Conservation (phyloP, 1,140 invertebrate genomes). For the Eriocheir sinensis region DNA sequence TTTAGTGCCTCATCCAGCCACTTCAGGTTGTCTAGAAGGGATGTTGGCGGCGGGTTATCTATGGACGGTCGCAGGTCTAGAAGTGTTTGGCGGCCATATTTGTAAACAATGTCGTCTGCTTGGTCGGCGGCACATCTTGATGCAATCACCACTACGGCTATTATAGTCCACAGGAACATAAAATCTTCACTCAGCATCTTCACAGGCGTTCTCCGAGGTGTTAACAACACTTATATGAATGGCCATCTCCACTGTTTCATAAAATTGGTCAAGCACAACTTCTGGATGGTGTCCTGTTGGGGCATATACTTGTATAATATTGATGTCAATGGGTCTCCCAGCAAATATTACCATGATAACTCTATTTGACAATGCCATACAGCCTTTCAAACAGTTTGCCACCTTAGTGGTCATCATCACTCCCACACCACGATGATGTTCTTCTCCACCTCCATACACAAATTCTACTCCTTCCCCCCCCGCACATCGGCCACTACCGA, state of each 20-base stretch:
- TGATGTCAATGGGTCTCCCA: background rate
- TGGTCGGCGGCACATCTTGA: background rate
- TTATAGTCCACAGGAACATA: slow-evolving; percentile 13
- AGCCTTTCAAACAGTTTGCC: background rate
- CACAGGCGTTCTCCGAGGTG: background rate
- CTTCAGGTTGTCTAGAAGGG: slow-evolving; percentile 23
- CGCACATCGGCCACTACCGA: background rate
- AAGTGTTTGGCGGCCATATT: slow-evolving; percentile 20
- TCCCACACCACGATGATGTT: slow-evolving; percentile 5
- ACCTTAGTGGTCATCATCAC: background rate
- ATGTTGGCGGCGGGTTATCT: slow-evolving; percentile 17
- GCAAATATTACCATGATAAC: background rate
- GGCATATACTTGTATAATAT: background rate
- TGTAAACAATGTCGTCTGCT: background rate
- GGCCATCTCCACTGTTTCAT: background rate
- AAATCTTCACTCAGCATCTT: background rate
- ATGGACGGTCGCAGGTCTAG: background rate
- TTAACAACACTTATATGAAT: background rate
- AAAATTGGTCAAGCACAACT: background rate
- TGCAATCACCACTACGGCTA: background rate
- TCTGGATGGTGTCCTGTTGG: background rate
- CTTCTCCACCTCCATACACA: background rate
- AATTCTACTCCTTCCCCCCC: background rate
- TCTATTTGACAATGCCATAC: background rate
- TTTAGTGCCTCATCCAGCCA: slow-evolving; percentile 10